Evolutionary conservation across 2,888 invertebrate genomes (phyloP).

Genomic region (Pollenia labialis): DNA sequence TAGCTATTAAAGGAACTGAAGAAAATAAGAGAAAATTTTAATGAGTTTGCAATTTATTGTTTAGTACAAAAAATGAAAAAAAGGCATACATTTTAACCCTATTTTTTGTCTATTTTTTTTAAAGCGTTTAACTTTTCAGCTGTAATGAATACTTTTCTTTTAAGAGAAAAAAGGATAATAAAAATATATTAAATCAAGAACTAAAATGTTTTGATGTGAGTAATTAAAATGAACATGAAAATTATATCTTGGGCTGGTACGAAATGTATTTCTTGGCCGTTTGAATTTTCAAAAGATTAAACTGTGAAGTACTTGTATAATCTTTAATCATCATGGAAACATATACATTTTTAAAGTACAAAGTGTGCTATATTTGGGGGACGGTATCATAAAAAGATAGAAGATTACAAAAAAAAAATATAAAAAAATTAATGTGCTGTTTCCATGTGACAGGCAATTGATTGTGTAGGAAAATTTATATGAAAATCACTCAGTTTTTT

Average conservation of each 20-base stretch:
- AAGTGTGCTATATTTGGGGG: too few relatives aligned
- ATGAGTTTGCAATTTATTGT: conserved; percentile 60
- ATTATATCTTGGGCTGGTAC: neutral
- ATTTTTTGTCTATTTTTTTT: conserved; percentile 33
- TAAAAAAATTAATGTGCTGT: too few relatives aligned
- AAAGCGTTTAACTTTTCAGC: conserved; percentile 28
- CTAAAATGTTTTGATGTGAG: conserved; percentile 35
- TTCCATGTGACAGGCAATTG: too few relatives aligned
- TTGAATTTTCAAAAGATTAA: neutral
- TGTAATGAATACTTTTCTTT: conserved; percentile 58
- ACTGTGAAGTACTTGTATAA: too few relatives aligned
- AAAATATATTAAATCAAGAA: conserved; percentile 46
- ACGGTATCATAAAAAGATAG: neutral
- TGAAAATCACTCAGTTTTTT: too few relatives aligned
- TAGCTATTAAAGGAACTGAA: conserved; percentile 47
- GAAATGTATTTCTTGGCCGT: neutral
- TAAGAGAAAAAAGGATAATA: neutral
- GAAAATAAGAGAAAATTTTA: conserved; percentile 45
- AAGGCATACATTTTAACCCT: conserved; percentile 25
- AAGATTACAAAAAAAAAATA: neutral
- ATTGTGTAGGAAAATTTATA: too few relatives aligned
- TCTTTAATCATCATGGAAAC: too few relatives aligned
- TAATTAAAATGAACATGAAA: conserved; percentile 54
- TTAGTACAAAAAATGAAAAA: conserved; percentile 32
- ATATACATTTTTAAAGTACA: too few relatives aligned